Percentiles rank a stretch among this genome's conserved stretches.
Conservation (phyloP, 2,113 vertebrate genomes). For the Mola mola region DNA sequence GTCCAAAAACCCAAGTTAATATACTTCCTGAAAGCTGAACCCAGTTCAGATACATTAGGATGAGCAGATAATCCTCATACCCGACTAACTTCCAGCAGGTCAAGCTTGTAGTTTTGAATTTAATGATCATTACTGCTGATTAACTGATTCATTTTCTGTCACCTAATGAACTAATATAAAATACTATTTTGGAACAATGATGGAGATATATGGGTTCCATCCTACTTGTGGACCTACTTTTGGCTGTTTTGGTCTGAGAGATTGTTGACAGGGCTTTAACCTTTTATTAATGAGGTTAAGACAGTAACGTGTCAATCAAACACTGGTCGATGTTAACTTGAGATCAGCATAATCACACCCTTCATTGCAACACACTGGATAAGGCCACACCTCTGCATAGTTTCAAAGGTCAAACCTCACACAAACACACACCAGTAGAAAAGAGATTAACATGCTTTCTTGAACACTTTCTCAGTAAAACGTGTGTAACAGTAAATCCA, state of each 20-base stretch:
- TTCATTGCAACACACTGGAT: neutral
- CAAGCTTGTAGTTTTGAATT: too few relatives aligned
- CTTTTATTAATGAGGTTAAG: constrained; percentile 9
- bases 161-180: too few relatives aligned
- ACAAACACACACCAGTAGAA: constrained; percentile 2
- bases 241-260: neutral
- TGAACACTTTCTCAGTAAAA: neutral
- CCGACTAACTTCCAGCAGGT: too few relatives aligned
- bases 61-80: too few relatives aligned
- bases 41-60: too few relatives aligned
- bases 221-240: neutral
- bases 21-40: too few relatives aligned
- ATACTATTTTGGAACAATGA: too few relatives aligned
- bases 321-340: constrained; percentile 7
- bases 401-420: constrained; percentile 37
- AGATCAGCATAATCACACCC: constrained; percentile 19
- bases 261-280: constrained; percentile 22
- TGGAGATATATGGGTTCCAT: too few relatives aligned
- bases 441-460: neutral
- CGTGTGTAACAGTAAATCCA: neutral
- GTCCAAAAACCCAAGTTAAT: too few relatives aligned
- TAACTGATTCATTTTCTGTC: too few relatives aligned
- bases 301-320: constrained; percentile 12
- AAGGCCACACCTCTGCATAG: constrained; percentile 20
- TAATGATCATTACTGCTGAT: too few relatives aligned